Evolutionary conservation across 2,113 vertebrate genomes (phyloP), one percentile per base, ranked within the genome.

Genomic region (Ginglymostoma cirratum): DNA sequence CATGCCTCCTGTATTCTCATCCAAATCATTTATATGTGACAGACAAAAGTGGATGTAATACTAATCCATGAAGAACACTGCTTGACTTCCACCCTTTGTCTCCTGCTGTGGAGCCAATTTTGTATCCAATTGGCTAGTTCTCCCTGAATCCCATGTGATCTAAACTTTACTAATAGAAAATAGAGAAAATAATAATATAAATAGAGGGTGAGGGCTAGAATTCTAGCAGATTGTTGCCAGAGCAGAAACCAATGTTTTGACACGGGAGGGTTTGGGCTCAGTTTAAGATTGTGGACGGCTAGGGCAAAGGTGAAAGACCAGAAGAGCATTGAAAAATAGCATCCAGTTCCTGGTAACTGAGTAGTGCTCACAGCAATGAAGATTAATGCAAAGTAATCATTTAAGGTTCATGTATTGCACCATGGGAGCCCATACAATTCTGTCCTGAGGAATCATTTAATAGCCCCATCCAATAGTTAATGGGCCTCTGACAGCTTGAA

Each of bases 401-500:
- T 93, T 38, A 66, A 67, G 34, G 27, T 65, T 90, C n/a, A 30
- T 90, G 87, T 55, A 61, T 30, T 90, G 66, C 66, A 93, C 61
- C 89, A 38, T 34, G 19, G 89, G 61, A 93, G 89, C 66, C 17
- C 89, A 93, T 65, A 65, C 6, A n/a, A 93, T 66, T 67, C 61
- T 23, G 55, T 92, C 30, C 55, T 6, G 55, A n/a, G 61, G 61
- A 93, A 93, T 65, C 89, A n/a, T 93, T 93, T 93, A 93, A 66
- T 93, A 61, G 89, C 17, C n/a, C 61, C 66, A 8, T 93, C 61
- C 80, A 83, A 83, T 83, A 61, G 66, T 93, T 93, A 93, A 93
- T 93, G 89, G 61, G 3, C 65, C 89, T 93, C n/a, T 93, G 89
- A 93, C 61, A 93, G 89, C 89, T 93, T 67, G 61, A 66, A 93